Base-by-base conservation (phyloP, 2,113 vertebrate species). In the Neotoma lepida region DNA sequence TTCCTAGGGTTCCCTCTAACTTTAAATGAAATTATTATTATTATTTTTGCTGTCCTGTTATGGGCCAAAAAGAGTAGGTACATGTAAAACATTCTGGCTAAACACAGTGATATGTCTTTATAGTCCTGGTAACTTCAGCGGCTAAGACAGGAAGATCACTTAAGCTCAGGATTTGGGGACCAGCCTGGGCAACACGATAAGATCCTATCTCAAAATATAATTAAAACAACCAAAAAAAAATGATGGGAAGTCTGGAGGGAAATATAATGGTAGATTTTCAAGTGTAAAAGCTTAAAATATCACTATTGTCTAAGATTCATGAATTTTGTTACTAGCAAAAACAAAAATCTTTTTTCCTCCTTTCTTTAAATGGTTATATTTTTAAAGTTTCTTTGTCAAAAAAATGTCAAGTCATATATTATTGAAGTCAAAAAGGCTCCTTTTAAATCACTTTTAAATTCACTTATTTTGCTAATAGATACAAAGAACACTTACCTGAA, bases 371-470 rank as follows among this genome's bases (percentile, higher is more conserved):
- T 64, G 82, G 93, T 2, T 9, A 58, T 73, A 81, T 9, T 15
- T 94, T 92, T 88, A 22, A 81, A 94, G 86, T 26, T 64, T 13
- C 28, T 17, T 35, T 85, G 70, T 30, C 63, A 33, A 94, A 85
- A 24, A 86, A 8, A 88, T 73, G 13, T 15, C 2, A 2, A 70
- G n/a, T 86, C 35, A 76, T 46, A 82, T 33, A 94, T n/a, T 8
- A 35, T 18, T 88, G n/a, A 15, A 86, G 86, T 35, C 71, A 2
- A 2, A 68, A 86, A 61, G 93, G 2, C 12, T 14, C 5, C 7
- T 77, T 93, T 51, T 58, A 86, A 61, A 61, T 71, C 6, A 86
- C 54, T n/a, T n/a, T 13, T 94, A 17, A 68, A 17, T 56, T 88
- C 20, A 90, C 3, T 88, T 77, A 93, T 70, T 86, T 95, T 93